Evolutionary conservation across 2,797 vertebrate species (phyloP).

Genomic region (Cryptoblepharus egeriae): DNA sequence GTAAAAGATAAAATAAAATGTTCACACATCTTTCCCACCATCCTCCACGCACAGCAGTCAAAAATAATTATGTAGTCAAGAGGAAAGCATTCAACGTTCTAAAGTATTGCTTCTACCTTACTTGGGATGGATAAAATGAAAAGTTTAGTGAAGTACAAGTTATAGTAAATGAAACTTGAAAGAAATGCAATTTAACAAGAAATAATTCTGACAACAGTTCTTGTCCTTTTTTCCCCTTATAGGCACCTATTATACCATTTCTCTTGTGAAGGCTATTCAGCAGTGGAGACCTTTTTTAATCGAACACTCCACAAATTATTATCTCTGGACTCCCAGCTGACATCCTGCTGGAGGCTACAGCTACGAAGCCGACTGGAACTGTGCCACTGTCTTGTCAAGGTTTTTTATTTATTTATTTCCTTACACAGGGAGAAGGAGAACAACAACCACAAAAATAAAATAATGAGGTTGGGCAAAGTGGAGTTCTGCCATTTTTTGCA

Average conservation of each 20-base stretch:
- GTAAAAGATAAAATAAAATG: too few relatives aligned
- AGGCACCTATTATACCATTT: slow-evolving; percentile 81
- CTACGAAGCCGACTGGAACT: slow-evolving; percentile 81
- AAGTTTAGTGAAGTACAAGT: slow-evolving; percentile 18
- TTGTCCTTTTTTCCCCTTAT: slow-evolving; percentile 68
- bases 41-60: background rate
- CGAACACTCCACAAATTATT: slow-evolving; percentile 76
- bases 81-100: background rate
- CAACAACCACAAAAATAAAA: slow-evolving; percentile 43
- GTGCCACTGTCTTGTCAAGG: slow-evolving; percentile 73
- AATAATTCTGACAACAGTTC: slow-evolving; percentile 74
- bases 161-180: slow-evolving; percentile 26
- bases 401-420: slow-evolving; percentile 63
- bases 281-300: slow-evolving; percentile 74
- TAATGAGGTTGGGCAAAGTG: slow-evolving; percentile 85
- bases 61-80: background rate
- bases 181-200: slow-evolving; percentile 42
- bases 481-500: slow-evolving; percentile 82
- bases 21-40: background rate
- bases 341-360: slow-evolving; percentile 70
- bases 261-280: slow-evolving; percentile 71
- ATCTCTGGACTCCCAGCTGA: slow-evolving; percentile 74
- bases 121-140: slow-evolving; percentile 3
- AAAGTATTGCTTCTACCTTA: background rate
- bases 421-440: slow-evolving; percentile 68